Base-by-base conservation (phyloP, 1,140 invertebrate genomes). In the Drosophila sproati region DNA sequence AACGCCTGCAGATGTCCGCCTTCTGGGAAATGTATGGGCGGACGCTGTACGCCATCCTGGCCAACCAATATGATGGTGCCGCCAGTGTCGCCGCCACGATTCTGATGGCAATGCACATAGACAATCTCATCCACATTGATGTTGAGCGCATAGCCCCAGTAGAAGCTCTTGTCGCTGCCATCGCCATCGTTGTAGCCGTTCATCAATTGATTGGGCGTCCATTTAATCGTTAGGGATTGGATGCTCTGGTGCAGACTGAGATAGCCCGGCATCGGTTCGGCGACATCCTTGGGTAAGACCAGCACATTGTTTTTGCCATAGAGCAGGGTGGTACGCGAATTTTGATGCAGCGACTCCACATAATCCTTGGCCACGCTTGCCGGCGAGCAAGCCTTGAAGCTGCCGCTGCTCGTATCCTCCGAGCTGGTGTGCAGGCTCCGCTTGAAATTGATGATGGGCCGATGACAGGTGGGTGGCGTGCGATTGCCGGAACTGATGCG, bases 241-340 rank as follows among this genome's bases (percentile, higher is more conserved):
- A 95, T 93, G 39, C 95, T 96, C 93, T 98, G 97, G 93, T 99
- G 98, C 0, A 99, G 93, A 51, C 97, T 98, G 52, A 99, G 93
- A 92, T 99, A 99, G 3, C 98, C 98, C 0, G 97, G 96, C 94
- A 98, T 96, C 0, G 96, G 95, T 82, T 97, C 96, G 5, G 93
- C 94, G 47, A 96, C 94, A 75, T 97, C 96, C 93, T 96, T 96
- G 95, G 97, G 96, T 83, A 97, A 95, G 5, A 98, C 97, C 28
- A 96, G 92, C 4, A 99, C 98, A 93, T 99, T 99, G 93, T 99
- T 99, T 93, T 99, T 99, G 12, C 98, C 98, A 92, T 98, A 99
- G 2, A 99, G 94, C n/a, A 99, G 93, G 0, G 97, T 97, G 1
- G 96, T 96, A 75, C 96, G 95, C 12, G 95, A 96, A 91, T 98